Evolutionary conservation across 2,113 vertebrate species (phyloP), one percentile per base, ranked within the genome.

Genomic region (Fulmarus glacialis): DNA sequence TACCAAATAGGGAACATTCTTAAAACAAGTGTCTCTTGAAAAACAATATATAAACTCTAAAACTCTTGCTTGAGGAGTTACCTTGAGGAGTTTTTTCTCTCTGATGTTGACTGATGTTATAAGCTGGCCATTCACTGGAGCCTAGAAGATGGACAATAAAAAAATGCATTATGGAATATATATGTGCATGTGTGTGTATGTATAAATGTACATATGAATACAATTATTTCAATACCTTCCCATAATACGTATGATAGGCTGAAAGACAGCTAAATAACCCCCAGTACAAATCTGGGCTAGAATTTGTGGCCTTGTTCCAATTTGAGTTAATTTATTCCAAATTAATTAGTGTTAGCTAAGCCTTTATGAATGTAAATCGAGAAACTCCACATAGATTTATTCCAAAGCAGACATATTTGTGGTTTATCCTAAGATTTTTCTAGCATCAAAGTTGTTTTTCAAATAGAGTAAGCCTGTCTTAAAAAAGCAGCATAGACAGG

Each of bases 21-120:
- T 66, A 66, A 72, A 89, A 82, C 5, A 85, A 59, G 1, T 55
- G 34, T 90, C 15, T 80, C 42, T 62, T 86, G 29, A 90, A 86
- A 70, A 20, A 55, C 12, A 32, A 53, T 26, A 63, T 0, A 3
- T 71, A 74, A 85, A 48, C 27, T 89, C 32, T 75, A 32, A 70
- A 95, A 82, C 10, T 81, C 34, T 67, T 74, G 8, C 29, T 60
- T 40, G 40, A 40, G 40, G 40, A 40, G 73, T 56, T 97, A 96
- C 97, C 97, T 97, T 97, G 23, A 97, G 78, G 34, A 95, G 78
- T 50, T 95, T 97, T 67, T 97, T 95, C 38, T 96, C 95, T 89
- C 72, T 96, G 82, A 17, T 83, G 59, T 58, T 95, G 75, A 21
- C 72, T 74, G 94, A 66, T 55, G 85, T 66, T 80, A 47, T 29